These are phyloP conservation scores for Globodera rostochiensis DNA, from an alignment of 1,140 invertebrate species.

Conservation along the genomic window DNA sequence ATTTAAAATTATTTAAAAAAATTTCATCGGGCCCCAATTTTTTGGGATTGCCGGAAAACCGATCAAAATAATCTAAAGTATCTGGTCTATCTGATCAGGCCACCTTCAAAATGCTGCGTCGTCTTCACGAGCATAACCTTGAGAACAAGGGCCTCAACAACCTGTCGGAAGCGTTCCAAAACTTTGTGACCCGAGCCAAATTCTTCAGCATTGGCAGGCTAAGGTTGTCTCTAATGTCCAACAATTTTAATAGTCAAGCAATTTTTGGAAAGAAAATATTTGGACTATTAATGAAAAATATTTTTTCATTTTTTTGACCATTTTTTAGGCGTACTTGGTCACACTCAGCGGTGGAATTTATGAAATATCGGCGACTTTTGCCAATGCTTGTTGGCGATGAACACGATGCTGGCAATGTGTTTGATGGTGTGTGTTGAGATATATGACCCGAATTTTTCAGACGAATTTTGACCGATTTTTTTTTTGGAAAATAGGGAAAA, in stretches of 20 bases:
- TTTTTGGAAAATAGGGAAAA: conserved; percentile 9
- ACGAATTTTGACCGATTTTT: neutral
- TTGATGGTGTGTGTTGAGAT: conserved; percentile 51
- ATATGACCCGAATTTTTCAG: too few species aligned
- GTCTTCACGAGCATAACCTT: conserved; percentile 62
- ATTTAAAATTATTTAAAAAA: neutral
- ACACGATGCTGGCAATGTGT: conserved; percentile 50
- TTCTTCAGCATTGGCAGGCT: conserved; percentile 61
- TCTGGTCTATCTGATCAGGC: neutral
- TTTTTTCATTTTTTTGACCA: neutral
- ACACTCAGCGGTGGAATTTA: conserved; percentile 65
- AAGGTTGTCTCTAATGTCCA: conserved; percentile 26
- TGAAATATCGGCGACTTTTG: conserved; percentile 62
- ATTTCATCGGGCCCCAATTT: too few species aligned
- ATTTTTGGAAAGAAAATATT: too few species aligned
- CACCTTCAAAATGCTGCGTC: conserved; percentile 64
- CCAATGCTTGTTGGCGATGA: conserved; percentile 64
- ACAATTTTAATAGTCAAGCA: too few species aligned
- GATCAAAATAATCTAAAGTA: too few species aligned
- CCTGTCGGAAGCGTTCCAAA: conserved; percentile 64
- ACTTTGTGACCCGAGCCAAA: conserved; percentile 60
- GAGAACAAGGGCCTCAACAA: conserved; percentile 63
- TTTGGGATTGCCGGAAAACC: too few species aligned
- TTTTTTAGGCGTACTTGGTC: conserved; percentile 62
- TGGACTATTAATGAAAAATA: conserved; percentile 1